Evolutionary conservation across 2,113 vertebrate genomes (phyloP).

Genomic region (Lampris megalopsis): DNA sequence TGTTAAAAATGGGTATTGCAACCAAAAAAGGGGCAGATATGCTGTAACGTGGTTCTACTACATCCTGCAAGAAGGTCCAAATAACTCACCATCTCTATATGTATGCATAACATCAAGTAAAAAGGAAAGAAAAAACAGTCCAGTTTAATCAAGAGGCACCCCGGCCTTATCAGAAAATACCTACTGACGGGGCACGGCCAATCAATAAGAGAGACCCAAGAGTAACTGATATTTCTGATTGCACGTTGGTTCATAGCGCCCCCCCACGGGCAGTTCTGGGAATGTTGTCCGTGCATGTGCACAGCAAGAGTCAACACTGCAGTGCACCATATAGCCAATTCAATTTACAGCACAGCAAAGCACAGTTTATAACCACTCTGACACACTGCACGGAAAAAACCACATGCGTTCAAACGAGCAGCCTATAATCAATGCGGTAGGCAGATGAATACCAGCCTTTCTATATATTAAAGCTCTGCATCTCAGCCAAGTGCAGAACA

Average conservation of each 20-base stretch:
- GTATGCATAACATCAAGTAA: neutral
- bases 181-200: constrained; percentile 9
- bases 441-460: neutral
- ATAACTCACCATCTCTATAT: neutral
- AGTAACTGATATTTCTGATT: constrained; percentile 37
- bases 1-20: constrained; percentile 35
- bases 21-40: neutral
- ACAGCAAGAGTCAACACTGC: constrained; percentile 50
- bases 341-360: constrained; percentile 29
- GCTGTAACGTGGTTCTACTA: neutral
- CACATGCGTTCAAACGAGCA: neutral
- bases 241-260: constrained; percentile 41
- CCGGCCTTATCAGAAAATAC: neutral
- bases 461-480: neutral
- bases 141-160: neutral
- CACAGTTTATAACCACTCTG: constrained; percentile 25
- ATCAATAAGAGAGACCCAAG: constrained; percentile 18
- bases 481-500: neutral
- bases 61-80: neutral
- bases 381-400: constrained; percentile 11
- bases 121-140: neutral
- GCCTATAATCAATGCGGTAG: neutral
- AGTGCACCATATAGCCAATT: constrained; percentile 61
- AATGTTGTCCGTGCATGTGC: constrained; percentile 20
- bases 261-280: constrained; percentile 15